phyloP scores from a whole-genome alignment of 2,113 vertebrate species.

The Rhinopomastus cyanomelas region DNA sequence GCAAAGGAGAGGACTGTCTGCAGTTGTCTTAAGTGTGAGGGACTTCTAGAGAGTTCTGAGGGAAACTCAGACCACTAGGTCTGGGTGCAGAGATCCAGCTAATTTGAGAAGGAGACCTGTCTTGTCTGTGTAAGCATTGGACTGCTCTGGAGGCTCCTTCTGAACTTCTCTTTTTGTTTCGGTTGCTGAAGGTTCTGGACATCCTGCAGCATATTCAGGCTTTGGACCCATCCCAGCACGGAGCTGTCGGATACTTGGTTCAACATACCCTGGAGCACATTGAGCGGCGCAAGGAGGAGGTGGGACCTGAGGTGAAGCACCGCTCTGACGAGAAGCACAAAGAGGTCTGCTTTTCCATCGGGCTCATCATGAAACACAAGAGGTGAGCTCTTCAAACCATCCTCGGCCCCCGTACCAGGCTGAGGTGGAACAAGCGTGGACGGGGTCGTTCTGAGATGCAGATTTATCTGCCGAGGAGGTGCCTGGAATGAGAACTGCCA shows the following conservation, averaged over 20 bases:
- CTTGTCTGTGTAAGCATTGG: rapidly evolving
- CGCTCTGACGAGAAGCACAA: constrained; percentile 86
- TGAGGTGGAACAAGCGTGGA: background rate
- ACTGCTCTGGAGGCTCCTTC: background rate
- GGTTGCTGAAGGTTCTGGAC: constrained; percentile 88
- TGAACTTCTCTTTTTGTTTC: background rate
- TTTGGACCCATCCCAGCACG: constrained; percentile 93
- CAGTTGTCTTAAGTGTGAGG: background rate
- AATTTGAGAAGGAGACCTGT: rapidly evolving
- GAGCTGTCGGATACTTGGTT: constrained; percentile 92
- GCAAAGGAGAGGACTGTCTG: background rate
- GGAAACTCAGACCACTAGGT: background rate
- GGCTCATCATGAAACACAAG: constrained; percentile 97
- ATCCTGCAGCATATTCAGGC: constrained; percentile 97
- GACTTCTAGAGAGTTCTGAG: background rate
- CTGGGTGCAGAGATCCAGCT: background rate
- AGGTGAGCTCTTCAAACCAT: constrained; percentile 74
- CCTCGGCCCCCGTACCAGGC: rapidly evolving
- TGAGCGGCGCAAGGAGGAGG: constrained; percentile 90
- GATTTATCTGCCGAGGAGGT: background rate
- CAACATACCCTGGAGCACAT: constrained; percentile 97
- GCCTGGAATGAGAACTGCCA: background rate
- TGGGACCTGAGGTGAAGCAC: constrained; percentile 86
- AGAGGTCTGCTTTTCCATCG: constrained; percentile 89
- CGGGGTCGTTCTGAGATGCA: background rate